phyloP scores from a whole-genome alignment of 2,113 vertebrate genomes.

The Archocentrus centrarchus region DNA sequence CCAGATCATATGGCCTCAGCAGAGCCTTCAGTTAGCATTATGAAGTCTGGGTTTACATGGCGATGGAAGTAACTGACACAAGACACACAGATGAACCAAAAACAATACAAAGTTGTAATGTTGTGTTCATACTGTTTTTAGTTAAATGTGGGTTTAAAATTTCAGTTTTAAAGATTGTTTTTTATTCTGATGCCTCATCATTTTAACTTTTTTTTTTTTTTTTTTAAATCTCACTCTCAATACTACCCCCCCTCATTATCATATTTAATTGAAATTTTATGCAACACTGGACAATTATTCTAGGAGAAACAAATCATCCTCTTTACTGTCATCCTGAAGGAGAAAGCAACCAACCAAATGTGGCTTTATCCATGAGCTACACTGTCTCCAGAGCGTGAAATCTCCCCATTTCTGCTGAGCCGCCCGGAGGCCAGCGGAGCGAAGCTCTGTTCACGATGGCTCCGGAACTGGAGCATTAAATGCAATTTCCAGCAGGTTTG shows the following conservation, averaged over 20 bases:
- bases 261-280: constrained; percentile 39
- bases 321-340: constrained; percentile 43
- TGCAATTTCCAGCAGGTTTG: constrained; percentile 72
- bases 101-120: not conserved
- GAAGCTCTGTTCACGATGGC: constrained; percentile 38
- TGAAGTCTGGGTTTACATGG: not conserved
- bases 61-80: not conserved
- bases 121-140: not conserved
- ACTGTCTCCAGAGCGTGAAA: constrained; percentile 63
- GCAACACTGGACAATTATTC: constrained; percentile 5
- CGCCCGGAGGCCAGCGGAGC: constrained; percentile 52
- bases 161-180: not conserved
- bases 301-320: constrained; percentile 36
- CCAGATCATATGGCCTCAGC: not conserved
- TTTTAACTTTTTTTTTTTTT: constrained; percentile 13
- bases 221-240: not conserved
- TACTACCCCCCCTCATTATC: not conserved
- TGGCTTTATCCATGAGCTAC: constrained; percentile 59
- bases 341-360: constrained; percentile 47
- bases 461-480: constrained; percentile 78
- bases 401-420: constrained; percentile 67
- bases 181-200: not conserved
- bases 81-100: too few relatives aligned
- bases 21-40: not conserved
- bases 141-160: not conserved